Conservation (phyloP, 2,797 vertebrate genomes). For the Brotula barbata region DNA sequence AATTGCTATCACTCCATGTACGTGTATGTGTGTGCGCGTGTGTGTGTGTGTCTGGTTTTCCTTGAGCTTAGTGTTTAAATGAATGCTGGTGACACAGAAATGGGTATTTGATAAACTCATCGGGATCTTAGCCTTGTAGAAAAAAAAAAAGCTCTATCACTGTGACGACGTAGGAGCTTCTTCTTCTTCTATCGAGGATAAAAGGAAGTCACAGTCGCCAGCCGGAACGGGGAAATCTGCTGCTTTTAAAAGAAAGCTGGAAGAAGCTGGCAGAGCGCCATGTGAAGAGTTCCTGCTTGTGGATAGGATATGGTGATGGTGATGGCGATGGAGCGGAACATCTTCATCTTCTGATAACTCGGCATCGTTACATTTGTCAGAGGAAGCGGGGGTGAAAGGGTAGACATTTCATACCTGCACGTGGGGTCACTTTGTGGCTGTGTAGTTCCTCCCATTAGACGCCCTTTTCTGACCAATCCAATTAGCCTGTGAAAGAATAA, state of each 20-base stretch:
- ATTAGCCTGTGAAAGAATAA: slow-evolving; percentile 17
- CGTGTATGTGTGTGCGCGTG: no score
- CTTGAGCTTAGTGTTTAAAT: background rate
- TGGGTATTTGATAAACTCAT: background rate
- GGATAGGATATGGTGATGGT: no score
- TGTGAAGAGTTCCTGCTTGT: no score
- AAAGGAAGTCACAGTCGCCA: slow-evolving; percentile 34
- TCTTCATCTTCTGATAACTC: no score
- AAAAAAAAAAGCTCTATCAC: slow-evolving; percentile 14
- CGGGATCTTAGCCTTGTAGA: background rate
- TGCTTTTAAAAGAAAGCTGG: slow-evolving; percentile 32
- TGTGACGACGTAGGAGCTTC: slow-evolving; percentile 5
- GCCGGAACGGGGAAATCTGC: slow-evolving; percentile 21
- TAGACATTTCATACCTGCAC: background rate
- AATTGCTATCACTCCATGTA: no score
- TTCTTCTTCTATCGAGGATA: background rate
- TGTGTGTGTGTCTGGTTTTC: background rate
- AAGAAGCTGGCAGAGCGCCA: slow-evolving; percentile 20
- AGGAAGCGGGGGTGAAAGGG: background rate
- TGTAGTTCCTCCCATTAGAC: background rate
- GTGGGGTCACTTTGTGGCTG: background rate
- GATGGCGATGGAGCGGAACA: no score
- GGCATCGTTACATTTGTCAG: no score
- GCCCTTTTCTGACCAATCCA: slow-evolving; percentile 12
- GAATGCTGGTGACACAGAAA: background rate